Evolutionary conservation across 2,888 invertebrate genomes (phyloP), one percentile per base, ranked within the genome.

Genomic region (Protonemura montana): DNA sequence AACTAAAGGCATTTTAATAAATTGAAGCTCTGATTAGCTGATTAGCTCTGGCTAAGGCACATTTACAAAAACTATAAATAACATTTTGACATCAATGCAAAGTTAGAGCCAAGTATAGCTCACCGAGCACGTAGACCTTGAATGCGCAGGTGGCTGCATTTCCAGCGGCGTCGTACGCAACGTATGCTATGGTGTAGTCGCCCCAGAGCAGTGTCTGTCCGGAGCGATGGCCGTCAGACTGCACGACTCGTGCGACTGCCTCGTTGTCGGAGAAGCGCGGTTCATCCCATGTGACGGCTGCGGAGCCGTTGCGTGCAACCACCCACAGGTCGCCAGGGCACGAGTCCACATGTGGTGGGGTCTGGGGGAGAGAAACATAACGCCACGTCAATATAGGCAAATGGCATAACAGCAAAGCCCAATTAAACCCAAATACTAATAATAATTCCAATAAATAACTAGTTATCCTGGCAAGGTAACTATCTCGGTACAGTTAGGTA

Each of bases 241-340:
- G 97, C 88, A 96, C 94, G 21, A 97, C 93, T 90, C 93, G 95
- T 0, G 94, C 94, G 1, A 98, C 94, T 3, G 95, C 97, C 80
- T 97, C 95, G 89, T 98, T 98, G 90, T 98, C 98, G 88, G 95
- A 96, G 90, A 98, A 98, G 87, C 95, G 95, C 0, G 98, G 98
- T 89, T 97, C 97, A 90, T 98, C 98, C 98, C 98, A 98, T 26
- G 94, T 95, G 0, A 98, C 98, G 86, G 97, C 93, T 0, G 98
- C 96, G 0, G 98, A 97, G 85, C 97, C 98, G 89, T 98, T 98
- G 90, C 96, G 96, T 10, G 97, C 97, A 89, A 98, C 97, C 0
- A 98, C 96, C 97, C 98, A 98, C 85, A 98, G 92, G 91, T 98
- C 98, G 21, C 97, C 97, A 6, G 98, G 98, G 89, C 98, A 98